Evolutionary conservation across 2,888 invertebrate species (phyloP), one percentile per base, ranked within the genome.

Genomic region (Tenthredo notha): DNA sequence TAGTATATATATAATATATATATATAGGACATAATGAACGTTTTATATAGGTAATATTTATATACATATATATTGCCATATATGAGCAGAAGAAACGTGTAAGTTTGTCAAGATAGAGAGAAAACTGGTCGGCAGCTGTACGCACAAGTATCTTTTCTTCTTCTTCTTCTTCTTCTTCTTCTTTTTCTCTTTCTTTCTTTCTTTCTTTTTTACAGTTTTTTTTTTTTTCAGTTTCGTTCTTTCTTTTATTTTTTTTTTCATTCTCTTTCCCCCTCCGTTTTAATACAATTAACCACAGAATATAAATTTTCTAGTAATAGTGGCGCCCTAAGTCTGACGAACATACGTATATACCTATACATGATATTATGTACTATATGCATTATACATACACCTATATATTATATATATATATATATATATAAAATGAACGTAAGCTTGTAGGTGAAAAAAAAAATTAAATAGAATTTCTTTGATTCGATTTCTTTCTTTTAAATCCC

Each of bases 61-160:
- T 67, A 3, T 33, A 2, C 33, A 33, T 33, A 33, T 33, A 33
- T n/a, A 33, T 29, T 1, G 5, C 15, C 1, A 12, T 33, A 67
- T 0, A 33, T 7, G 33, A 5, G 29, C 15, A 33, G 33, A 33
- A 33, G 33, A 21, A 18, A 12, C 67, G 18, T 33, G 18, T 33
- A 67, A 67, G 67, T 67, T 67, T 67, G 67, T 67, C 67, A 15
- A 67, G 67, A 74, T 0, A 74, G 18, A 43, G 40, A 74, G 21
- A 74, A 25, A 43, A 74, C 72, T 74, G 72, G 72, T 74, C 43
- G 25, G 43, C 72, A 74, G 72, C 72, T 74, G 72, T 74, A 74
- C 43, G 29, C 37, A 43, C 21, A 43, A 21, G 40, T 70, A 18
- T 15, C 37, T 37, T 70, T 70, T 70, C n/a, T 70, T n/a, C 21